phyloP scores from a whole-genome alignment of 1,140 invertebrate genomes.

The Apis cerana region DNA sequence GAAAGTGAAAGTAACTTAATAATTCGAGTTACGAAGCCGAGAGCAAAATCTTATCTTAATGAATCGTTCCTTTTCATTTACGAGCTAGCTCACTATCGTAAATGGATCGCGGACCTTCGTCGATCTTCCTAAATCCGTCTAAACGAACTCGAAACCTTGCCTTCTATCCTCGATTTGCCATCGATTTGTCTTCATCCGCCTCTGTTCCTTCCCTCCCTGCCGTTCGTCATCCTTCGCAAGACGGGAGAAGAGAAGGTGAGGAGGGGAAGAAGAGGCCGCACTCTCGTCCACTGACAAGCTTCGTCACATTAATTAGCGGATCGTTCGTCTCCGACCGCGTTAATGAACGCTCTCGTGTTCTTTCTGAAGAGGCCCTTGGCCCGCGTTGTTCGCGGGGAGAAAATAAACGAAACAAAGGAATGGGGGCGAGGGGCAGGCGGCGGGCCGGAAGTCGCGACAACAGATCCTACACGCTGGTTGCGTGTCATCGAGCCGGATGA shows the following conservation, averaged over 20 bases:
- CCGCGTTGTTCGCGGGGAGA: constrained; percentile 41
- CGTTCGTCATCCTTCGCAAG: background rate
- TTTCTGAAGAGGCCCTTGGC: constrained; percentile 37
- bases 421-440: background rate
- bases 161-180: too few relatives aligned
- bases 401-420: constrained; percentile 64
- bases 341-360: constrained; percentile 59
- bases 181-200: background rate
- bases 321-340: constrained; percentile 41
- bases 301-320: constrained; percentile 67
- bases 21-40: too few relatives aligned
- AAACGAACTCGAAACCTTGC: background rate
- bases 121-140: background rate
- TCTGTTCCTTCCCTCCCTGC: background rate
- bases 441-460: constrained; percentile 27
- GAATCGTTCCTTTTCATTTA: too few relatives aligned
- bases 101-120: too few relatives aligned
- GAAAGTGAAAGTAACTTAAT: too few relatives aligned
- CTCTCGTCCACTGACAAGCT: constrained; percentile 57
- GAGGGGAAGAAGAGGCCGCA: constrained; percentile 3
- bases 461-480: background rate
- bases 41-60: too few relatives aligned
- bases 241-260: constrained; percentile 8
- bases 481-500: constrained; percentile 10
- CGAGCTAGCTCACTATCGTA: too few relatives aligned